Evolutionary conservation across 37 sponge, comb jelly and placozoan genomes (phyloP), one percentile per base, ranked within the genome.

Genomic region (Agelas oroides): DNA sequence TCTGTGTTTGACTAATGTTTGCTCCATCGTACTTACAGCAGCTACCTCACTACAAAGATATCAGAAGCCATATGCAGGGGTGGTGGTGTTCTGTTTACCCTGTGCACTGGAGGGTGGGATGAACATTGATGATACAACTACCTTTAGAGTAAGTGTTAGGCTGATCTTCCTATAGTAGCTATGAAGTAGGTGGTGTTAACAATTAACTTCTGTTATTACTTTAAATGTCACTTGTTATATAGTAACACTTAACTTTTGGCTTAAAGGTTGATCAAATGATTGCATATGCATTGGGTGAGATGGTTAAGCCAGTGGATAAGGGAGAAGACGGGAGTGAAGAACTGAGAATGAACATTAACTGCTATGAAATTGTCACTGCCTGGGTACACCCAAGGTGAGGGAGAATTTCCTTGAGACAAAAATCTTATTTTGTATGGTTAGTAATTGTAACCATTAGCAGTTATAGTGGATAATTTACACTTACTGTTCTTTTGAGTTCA

Each of bases 251-350:
- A 25, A 21, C 62, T 24, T 32, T 76, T 20, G 31, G n/a, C n/a
- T n/a, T 81, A 5, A 36, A 95, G 95, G 80, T 95, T 6, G 28
- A 27, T 41, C 81, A 85, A 32, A 78, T 95, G 70, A 57, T 95
- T 28, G 92, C 78, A 5, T 95, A 95, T 84, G 92, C 95, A 53
- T 86, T 91, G 14, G 95, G 95, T 28, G 95, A 95, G 70, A 76
- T 77, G 41, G 56, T 38, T 28, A 56, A 24, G 20, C 54, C 75
- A 30, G 27, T 25, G 30, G 57, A 14, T 0, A 1, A 37, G 63
- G 63, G 35, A 32, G 31, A 24, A 21, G 62, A 1, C 21, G 70
- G 39, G 40, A 73, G 58, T 34, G 84, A 61, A 0, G 72, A 78
- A 56, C 77, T 70, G 34, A 0, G n/a, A 60, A 57, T 20, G 0